Conservation (phyloP, 2,113 vertebrate species). For the Piprites chloris region DNA sequence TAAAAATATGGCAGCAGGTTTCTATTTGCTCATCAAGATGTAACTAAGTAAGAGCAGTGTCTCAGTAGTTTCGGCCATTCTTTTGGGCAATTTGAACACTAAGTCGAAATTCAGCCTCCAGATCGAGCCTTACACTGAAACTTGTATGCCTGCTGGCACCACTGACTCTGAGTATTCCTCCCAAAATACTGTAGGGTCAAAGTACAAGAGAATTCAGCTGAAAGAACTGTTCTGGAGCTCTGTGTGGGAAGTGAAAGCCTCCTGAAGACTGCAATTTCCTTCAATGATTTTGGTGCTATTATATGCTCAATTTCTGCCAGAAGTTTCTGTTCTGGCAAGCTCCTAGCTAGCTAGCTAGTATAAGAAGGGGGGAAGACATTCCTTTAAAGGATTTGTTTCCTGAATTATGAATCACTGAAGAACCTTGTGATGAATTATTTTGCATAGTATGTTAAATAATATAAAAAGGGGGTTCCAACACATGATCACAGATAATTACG, state of each 20-base stretch:
- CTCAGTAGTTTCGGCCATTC: not conserved
- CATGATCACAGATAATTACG: not conserved
- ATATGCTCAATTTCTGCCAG: not conserved
- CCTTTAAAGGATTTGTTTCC: not conserved
- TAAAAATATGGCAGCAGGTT: not conserved
- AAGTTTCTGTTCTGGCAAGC: not conserved
- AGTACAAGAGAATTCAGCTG: not conserved
- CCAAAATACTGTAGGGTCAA: not conserved
- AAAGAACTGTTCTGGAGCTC: not conserved
- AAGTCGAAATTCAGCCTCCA: not conserved
- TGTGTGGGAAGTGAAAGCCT: not conserved
- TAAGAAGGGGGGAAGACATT: not conserved
- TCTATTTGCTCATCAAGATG: not conserved
- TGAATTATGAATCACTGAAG: not conserved
- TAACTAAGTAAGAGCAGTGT: not conserved
- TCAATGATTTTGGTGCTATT: not conserved
- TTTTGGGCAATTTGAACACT: not conserved
- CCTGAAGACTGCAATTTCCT: not conserved
- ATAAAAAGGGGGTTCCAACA: not conserved
- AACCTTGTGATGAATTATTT: not conserved
- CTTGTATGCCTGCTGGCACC: accelerated
- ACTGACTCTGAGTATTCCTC: not conserved
- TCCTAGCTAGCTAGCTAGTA: not conserved
- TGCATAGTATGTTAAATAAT: not conserved
- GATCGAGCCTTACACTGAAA: not conserved